phyloP scores from a whole-genome alignment of 2,888 invertebrate genomes.

The Idaea biselata region DNA sequence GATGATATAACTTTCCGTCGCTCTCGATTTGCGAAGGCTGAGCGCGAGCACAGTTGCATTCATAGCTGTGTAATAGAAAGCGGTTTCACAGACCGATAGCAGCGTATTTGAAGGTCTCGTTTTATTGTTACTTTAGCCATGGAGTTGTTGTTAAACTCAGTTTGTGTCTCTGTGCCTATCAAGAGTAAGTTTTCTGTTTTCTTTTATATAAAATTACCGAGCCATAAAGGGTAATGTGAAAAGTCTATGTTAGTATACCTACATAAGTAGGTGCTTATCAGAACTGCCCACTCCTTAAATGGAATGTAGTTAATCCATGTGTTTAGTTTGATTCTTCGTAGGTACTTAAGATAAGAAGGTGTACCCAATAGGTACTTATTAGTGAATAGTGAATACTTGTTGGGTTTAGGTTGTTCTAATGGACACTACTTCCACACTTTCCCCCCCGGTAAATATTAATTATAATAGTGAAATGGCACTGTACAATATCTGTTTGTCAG shows the following conservation, averaged over 20 bases:
- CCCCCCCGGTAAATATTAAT: not conserved
- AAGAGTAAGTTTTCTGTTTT: slow-evolving; percentile 34
- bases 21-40: slow-evolving; percentile 26
- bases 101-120: slow-evolving; percentile 20
- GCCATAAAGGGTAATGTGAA: slow-evolving; percentile 45
- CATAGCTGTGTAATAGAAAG: slow-evolving; percentile 45
- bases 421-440: not conserved
- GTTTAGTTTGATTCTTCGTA: too few species aligned
- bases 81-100: slow-evolving; percentile 36
- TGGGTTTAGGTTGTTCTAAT: not conserved
- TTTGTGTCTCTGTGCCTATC: not conserved
- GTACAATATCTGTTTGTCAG: too few species aligned
- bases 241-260: slow-evolving; percentile 10
- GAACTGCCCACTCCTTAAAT: too few species aligned
- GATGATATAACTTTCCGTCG: slow-evolving; percentile 49
- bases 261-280: too few species aligned
- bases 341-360: too few species aligned
- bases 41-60: slow-evolving; percentile 31
- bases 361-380: too few species aligned
- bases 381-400: too few species aligned
- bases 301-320: too few species aligned
- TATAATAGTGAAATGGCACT: not conserved
- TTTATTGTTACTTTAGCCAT: slow-evolving; percentile 34
- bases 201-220: slow-evolving; percentile 53
- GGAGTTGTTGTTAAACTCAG: slow-evolving; percentile 45